Conservation (phyloP, 1,140 invertebrate species). For the Trichonephila clavata region DNA sequence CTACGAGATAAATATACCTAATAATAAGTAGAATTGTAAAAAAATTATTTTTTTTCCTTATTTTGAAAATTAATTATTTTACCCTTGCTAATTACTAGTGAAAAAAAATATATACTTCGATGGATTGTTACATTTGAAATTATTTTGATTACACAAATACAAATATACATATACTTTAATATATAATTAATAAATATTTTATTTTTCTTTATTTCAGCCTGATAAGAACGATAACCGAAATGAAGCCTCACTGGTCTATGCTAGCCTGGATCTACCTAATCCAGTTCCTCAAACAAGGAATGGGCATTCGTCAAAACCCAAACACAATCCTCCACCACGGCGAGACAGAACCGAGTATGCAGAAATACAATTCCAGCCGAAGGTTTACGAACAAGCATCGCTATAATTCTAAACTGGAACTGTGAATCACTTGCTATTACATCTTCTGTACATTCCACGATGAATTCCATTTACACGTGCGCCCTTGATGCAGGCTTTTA, state of each 20-base stretch:
- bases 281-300: constrained; percentile 60
- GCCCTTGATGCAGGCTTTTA: neutral
- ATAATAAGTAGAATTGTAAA: too few species aligned
- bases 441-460: constrained; percentile 8
- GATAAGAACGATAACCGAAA: constrained; percentile 64
- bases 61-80: too few species aligned
- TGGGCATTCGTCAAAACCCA: constrained; percentile 8
- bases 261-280: constrained; percentile 70
- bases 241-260: constrained; percentile 60
- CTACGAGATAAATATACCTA: too few species aligned
- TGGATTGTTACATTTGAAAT: too few species aligned
- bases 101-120: too few species aligned
- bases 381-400: constrained; percentile 69
- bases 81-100: too few species aligned
- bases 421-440: too few species aligned
- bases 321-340: constrained; percentile 19
- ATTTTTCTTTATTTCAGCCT: constrained; percentile 29
- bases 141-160: too few species aligned
- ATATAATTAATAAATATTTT: too few species aligned
- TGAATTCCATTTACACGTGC: neutral
- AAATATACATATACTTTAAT: too few species aligned
- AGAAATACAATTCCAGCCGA: constrained; percentile 75
- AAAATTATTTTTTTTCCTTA: too few species aligned
- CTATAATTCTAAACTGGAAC: neutral
- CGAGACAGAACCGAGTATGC: constrained; percentile 72